Base-by-base conservation (phyloP, 2,888 invertebrate genomes). In the Alviniconcha strummeri region DNA sequence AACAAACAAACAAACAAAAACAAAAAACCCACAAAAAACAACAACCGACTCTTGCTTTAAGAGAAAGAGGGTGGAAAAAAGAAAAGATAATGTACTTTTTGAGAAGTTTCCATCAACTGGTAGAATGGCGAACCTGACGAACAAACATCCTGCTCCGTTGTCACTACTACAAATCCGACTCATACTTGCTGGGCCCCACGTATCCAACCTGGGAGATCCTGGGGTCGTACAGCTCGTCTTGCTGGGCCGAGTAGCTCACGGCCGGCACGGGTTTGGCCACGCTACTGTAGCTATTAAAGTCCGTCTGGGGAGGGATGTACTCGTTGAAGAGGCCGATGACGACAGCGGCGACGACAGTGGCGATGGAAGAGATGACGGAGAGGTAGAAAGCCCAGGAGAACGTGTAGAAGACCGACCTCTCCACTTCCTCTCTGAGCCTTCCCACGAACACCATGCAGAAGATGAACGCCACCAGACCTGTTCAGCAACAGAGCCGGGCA, bases 361-460 rank as follows among this genome's bases (percentile, higher is more conserved):
- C 7, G 82, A 81, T 57, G 81, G 74, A 60, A 19, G 74, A 3
- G 60, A 75, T 9, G 60, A 75, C 52, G 54, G 69, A 11, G 56
- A 72, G 69, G 83, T 67, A 52, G 74, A 54, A 72, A 67, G 57
- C 76, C 69, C 77, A 83, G n/a, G 55, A 15, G 79, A 79, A 79
- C 64, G 79, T 67, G 79, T 36, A 67, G 64, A 67, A 67, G 13
- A 79, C 79, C n/a, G 15, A 13, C 52, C 67, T 52, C 64, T 79
- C 79, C 67, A 79, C 79, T 15, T 15, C 52, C 52, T 67, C 4
- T 17, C 79, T 56, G 52, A 79, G 52, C 79, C 54, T 36, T 15
- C 67, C 79, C 79, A 79, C 79, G 79, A 79, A 79, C 52, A 79
- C 54, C 79, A 79, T 79, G 79, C 36, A 19, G 79, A 67, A 79